A percentile compares a stretch with the other conserved stretches of the same genome.
phyloP scores from a whole-genome alignment of 2,888 invertebrate species.

The Phorcus lineatus region DNA sequence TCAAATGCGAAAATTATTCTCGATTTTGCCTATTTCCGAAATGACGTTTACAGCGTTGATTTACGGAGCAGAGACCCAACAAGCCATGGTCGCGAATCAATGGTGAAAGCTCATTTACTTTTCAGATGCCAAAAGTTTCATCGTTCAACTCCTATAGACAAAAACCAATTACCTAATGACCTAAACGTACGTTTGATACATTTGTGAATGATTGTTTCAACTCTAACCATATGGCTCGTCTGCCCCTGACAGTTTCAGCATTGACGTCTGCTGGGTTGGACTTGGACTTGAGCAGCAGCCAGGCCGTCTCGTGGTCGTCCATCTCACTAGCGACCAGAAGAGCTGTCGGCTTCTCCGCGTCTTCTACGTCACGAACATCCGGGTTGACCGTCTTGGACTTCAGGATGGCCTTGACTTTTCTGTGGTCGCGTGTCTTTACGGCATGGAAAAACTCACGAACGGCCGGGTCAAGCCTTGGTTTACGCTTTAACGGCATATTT shows the following conservation, averaged over 20 bases:
- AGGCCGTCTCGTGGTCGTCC: slow-evolving; percentile 57
- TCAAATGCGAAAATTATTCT: too few relatives aligned
- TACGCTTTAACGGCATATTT: slow-evolving; percentile 29
- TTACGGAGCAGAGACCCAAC: too few relatives aligned
- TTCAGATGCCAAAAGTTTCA: too few relatives aligned
- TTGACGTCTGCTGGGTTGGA: slow-evolving; percentile 60
- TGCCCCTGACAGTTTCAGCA: slow-evolving; percentile 56
- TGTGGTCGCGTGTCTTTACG: slow-evolving; percentile 38
- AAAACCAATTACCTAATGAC: not conserved
- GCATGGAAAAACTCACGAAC: slow-evolving; percentile 46
- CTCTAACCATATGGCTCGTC: slow-evolving; percentile 66
- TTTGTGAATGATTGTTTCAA: not conserved
- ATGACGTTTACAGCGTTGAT: too few relatives aligned
- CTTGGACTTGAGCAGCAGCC: slow-evolving; percentile 57
- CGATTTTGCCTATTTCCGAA: too few relatives aligned
- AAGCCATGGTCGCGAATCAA: too few relatives aligned
- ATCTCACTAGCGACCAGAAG: slow-evolving; percentile 60
- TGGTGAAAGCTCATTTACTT: too few relatives aligned
- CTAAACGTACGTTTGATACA: not conserved
- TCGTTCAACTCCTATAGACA: too few relatives aligned
- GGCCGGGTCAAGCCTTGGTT: slow-evolving; percentile 39
- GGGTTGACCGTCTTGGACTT: slow-evolving; percentile 51
- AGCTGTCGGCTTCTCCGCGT: slow-evolving; percentile 54
- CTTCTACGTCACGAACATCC: slow-evolving; percentile 52
- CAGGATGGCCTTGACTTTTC: slow-evolving; percentile 42